These are phyloP conservation scores for Pogonomyrmex californicus DNA, from an alignment of 1,140 invertebrate species.

Conservation along the genomic window DNA sequence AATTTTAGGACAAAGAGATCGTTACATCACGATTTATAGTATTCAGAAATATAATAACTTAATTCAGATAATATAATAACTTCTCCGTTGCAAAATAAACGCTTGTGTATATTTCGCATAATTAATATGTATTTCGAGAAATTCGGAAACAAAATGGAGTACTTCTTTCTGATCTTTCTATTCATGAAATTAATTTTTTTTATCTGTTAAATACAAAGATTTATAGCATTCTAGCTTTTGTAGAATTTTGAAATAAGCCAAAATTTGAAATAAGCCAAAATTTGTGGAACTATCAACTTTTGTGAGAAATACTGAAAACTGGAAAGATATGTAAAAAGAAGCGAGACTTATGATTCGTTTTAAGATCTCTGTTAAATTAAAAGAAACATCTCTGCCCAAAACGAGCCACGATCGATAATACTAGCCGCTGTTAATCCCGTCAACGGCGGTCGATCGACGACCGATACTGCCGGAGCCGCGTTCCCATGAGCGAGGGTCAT, in stretches of 20 bases:
- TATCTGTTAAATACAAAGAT: neutral
- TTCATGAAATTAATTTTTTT: neutral
- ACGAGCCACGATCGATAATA: conserved; percentile 5
- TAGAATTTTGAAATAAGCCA: neutral
- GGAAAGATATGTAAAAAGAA: conserved; percentile 7
- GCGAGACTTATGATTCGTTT: neutral
- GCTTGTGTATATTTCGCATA: neutral
- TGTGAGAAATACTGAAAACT: neutral
- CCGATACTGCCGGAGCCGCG: conserved; percentile 21
- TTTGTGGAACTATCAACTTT: neutral
- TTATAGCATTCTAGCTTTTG: neutral
- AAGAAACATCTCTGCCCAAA: neutral
- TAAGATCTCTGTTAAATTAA: neutral
- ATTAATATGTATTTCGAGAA: neutral
- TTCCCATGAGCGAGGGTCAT: conserved; percentile 39
- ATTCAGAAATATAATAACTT: neutral
- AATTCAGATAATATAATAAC: conserved; percentile 2
- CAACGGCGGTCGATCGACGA: conserved; percentile 9
- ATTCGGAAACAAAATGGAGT: neutral
- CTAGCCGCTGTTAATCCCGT: conserved; percentile 22
- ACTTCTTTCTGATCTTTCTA: neutral
- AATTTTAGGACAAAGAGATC: neutral
- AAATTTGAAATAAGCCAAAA: neutral
- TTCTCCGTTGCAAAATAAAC: neutral
- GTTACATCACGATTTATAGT: neutral